phyloP scores from a whole-genome alignment of 2,113 vertebrate genomes.

The Carassius carassius region DNA sequence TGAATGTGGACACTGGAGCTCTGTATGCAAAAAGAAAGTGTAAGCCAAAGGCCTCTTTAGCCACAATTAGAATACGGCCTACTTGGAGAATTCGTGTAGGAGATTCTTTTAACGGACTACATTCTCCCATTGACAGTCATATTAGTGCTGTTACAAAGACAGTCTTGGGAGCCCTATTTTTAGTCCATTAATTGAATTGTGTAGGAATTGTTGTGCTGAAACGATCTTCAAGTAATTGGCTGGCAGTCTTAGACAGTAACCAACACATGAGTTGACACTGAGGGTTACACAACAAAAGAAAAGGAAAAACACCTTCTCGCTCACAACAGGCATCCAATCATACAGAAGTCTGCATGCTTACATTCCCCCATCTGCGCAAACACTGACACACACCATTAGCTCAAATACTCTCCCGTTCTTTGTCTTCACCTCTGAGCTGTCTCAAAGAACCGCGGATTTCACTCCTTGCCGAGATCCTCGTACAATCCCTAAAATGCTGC shows the following conservation, averaged over 20 bases:
- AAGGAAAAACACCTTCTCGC: neutral
- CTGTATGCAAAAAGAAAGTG: neutral
- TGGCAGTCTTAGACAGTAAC: neutral
- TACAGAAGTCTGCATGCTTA: neutral
- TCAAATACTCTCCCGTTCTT: neutral
- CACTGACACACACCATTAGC: neutral
- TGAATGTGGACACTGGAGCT: neutral
- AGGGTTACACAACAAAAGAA: neutral
- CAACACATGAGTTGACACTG: neutral
- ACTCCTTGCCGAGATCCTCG: neutral
- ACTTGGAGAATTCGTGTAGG: neutral
- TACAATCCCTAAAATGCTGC: neutral
- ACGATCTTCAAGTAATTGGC: neutral
- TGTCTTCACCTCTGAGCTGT: neutral
- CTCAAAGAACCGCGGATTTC: neutral
- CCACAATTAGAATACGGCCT: neutral
- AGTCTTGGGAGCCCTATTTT: slow-evolving; percentile 26
- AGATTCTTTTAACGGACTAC: slow-evolving; percentile 1
- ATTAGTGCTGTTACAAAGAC: slow-evolving; percentile 25
- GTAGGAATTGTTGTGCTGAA: slow-evolving; percentile 19
- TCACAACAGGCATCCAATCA: neutral
- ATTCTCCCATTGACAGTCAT: slow-evolving; percentile 15
- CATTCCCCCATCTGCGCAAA: neutral
- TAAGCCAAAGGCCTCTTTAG: slow-evolving; percentile 20
- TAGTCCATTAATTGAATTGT: slow-evolving; percentile 32